Conservation (phyloP, 2,888 invertebrate species). For the Leptodirus hochenwartii region DNA sequence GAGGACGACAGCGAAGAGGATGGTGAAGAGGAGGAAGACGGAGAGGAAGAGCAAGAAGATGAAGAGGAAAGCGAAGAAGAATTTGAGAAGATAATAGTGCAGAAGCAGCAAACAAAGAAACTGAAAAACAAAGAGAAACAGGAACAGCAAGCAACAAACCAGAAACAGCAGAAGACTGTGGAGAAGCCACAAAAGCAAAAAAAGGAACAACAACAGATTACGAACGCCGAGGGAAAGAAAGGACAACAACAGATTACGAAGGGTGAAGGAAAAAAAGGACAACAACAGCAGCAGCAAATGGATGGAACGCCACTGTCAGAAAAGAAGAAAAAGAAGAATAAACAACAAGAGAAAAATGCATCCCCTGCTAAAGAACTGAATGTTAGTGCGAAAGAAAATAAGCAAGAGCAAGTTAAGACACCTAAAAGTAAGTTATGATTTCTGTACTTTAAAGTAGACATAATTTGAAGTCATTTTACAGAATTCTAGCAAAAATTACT, state of each 20-base stretch:
- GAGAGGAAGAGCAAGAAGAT: slow-evolving; percentile 14
- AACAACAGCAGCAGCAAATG: no score
- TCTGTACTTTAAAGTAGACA: no score
- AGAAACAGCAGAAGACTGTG: neutral
- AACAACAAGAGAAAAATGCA: slow-evolving; percentile 22
- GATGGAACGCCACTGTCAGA: no score
- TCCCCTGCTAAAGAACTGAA: no score
- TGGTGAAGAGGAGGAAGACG: slow-evolving; percentile 26
- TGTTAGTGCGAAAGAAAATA: no score
- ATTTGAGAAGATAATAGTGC: slow-evolving; percentile 29
- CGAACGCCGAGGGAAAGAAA: slow-evolving; percentile 11
- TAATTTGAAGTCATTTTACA: no score
- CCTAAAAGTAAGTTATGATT: no score
- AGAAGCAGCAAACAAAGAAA: slow-evolving; percentile 19
- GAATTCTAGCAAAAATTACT: no score
- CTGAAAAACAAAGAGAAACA: slow-evolving; percentile 9
- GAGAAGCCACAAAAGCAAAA: slow-evolving; percentile 4
- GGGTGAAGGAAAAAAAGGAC: slow-evolving; percentile 20
- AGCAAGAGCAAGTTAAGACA: no score
- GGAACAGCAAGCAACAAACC: neutral
- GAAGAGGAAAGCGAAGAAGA: slow-evolving; percentile 20
- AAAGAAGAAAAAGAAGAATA: slow-evolving; percentile 20
- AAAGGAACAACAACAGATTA: slow-evolving; percentile 1
- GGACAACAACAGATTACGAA: slow-evolving; percentile 11
- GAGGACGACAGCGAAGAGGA: slow-evolving; percentile 27